Base-by-base conservation (phyloP, 2,888 invertebrate species). In the Diplolepis rosae region DNA sequence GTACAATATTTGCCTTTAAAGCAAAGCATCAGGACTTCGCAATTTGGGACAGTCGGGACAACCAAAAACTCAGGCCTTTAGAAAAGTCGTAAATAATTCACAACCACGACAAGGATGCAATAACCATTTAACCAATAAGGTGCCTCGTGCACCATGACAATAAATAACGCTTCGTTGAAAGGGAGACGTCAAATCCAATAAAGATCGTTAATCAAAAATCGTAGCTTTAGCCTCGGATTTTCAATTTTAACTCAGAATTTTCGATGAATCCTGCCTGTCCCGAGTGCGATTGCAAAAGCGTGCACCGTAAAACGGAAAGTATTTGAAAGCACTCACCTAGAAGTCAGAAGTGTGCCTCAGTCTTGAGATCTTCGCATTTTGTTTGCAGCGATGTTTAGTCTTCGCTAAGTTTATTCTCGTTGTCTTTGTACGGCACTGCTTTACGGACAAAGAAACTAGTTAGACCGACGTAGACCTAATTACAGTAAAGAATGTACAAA, bases 101-200 rank as follows among this genome's bases (percentile, higher is more conserved):
- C 61, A 9, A 42, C 39, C 61, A 61, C 39, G 39, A 48, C 61
- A 7, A 61, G 61, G 24, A 61, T 61, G 61, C 61, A 61, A 61
- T 42, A 61, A 61, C 61, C 39, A 61, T 61, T 61, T 61, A 61
- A 61, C 61, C 61, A 61, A 61, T 61, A 42, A 61, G 61, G 61
- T 61, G 61, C 61, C 61, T 61, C 61, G 39, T 61, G 61, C 61
- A 61, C 61, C 61, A 61, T 61, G 61, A 61, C 61, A 61, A 61
- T 61, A 61, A 61, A 61, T 61, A 61, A 61, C 61, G 61, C 61
- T 61, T 61, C 39, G 24, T 39, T 61, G 61, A 61, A 61, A 39
- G 39, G 61, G 61, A 39, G 56, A 35, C 24, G 61, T 61, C 61
- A 61, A 61, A 22, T 39, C 61, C 27, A 61, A 61, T 61, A 61